Conservation (phyloP, 2,888 invertebrate species). For the Lepidochrysops patricia region DNA sequence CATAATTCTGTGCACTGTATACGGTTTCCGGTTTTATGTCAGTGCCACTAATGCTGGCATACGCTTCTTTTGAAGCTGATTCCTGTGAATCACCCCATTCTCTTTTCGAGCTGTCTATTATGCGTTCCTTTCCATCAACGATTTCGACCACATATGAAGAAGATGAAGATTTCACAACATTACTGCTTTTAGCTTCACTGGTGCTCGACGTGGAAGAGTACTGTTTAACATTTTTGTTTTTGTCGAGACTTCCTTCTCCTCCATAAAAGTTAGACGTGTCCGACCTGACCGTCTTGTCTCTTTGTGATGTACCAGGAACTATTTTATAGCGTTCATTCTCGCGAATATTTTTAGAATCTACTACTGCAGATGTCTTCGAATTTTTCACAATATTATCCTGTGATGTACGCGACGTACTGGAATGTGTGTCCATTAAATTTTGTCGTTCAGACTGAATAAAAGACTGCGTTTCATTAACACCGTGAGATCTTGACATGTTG, state of each 20-base stretch:
- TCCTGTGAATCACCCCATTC: slow-evolving; percentile 72
- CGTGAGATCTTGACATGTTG: slow-evolving; percentile 46
- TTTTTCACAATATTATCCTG: slow-evolving; percentile 29
- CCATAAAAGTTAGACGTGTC: slow-evolving; percentile 56
- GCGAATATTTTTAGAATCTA: slow-evolving; percentile 42
- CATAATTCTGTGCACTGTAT: slow-evolving; percentile 67
- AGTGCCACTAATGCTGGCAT: slow-evolving; percentile 71
- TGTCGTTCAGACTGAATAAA: slow-evolving; percentile 63
- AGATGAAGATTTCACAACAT: slow-evolving; percentile 74
- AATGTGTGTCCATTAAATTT: slow-evolving; percentile 43
- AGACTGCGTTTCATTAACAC: slow-evolving; percentile 52
- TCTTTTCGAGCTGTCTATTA: slow-evolving; percentile 74
- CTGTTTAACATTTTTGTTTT: slow-evolving; percentile 46
- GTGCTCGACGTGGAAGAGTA: slow-evolving; percentile 55
- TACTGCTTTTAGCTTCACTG: slow-evolving; percentile 71
- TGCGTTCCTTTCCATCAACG: slow-evolving; percentile 77
- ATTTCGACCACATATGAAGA: slow-evolving; percentile 79
- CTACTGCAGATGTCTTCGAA: slow-evolving; percentile 27
- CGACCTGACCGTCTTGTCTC: slow-evolving; percentile 43
- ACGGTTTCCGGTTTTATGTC: slow-evolving; percentile 73
- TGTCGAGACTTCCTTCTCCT: slow-evolving; percentile 50
- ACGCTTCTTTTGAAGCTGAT: slow-evolving; percentile 64
- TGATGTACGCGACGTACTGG: slow-evolving; percentile 29
- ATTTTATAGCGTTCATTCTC: slow-evolving; percentile 45
- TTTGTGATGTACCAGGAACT: slow-evolving; percentile 42